These are phyloP conservation scores for Hybognathus amarus DNA, from an alignment of 2,797 vertebrate genomes.

Conservation along the genomic window DNA sequence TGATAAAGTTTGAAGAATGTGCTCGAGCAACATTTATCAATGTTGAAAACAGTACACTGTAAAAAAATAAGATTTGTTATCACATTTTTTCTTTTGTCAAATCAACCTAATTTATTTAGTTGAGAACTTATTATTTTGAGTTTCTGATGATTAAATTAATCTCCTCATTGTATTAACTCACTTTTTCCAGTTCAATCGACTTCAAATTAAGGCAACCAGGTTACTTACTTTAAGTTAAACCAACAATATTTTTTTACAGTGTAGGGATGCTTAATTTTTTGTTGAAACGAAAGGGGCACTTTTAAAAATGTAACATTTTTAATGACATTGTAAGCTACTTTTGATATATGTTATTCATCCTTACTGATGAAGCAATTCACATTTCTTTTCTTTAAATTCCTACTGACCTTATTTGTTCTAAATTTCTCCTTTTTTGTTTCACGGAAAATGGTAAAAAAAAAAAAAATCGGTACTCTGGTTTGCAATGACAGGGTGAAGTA, in stretches of 20 bases:
- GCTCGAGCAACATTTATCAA: neutral
- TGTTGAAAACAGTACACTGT: neutral
- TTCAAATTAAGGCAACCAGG: too few species aligned
- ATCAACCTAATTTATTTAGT: too few species aligned
- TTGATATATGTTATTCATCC: neutral
- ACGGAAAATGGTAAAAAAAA: neutral
- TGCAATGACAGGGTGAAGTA: neutral
- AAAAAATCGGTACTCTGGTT: neutral
- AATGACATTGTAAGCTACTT: neutral
- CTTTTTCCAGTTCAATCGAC: too few species aligned
- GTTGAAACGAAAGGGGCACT: too few species aligned
- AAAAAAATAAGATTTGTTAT: too few species aligned
- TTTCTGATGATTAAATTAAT: too few species aligned
- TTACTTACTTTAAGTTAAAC: too few species aligned
- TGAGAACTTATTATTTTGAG: too few species aligned
- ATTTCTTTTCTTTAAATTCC: neutral
- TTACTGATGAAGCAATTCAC: rapidly evolving
- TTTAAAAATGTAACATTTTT: too few species aligned
- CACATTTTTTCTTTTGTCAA: too few species aligned
- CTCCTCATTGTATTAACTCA: too few species aligned
- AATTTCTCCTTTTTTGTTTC: neutral
- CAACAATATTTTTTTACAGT: too few species aligned
- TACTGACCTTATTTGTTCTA: neutral
- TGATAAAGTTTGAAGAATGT: neutral
- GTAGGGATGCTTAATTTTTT: neutral